phyloP scores from a whole-genome alignment of 2,888 invertebrate species.

The Lithophane leautieri region DNA sequence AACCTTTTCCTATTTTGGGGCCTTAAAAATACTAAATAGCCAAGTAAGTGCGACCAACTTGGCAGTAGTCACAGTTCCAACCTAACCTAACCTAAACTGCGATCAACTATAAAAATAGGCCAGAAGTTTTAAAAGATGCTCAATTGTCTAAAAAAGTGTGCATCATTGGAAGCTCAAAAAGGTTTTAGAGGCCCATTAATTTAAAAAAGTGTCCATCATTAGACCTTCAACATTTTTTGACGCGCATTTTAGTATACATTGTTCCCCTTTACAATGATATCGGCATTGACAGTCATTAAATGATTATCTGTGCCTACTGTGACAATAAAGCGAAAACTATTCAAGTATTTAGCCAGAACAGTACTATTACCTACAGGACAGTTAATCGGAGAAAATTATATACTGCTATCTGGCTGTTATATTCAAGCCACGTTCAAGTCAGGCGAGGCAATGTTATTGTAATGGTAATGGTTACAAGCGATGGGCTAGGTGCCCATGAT shows the following conservation, averaged over 20 bases:
- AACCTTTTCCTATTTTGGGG: background rate
- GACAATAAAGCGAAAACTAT: background rate
- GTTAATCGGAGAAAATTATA: conserved; percentile 5
- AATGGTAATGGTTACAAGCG: conserved; percentile 16
- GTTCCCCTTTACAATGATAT: background rate
- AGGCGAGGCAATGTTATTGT: conserved; percentile 26
- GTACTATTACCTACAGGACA: background rate
- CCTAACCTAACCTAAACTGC: background rate
- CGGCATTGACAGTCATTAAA: background rate
- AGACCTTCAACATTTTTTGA: no score
- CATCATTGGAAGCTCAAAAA: background rate
- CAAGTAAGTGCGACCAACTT: background rate
- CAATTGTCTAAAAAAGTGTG: background rate
- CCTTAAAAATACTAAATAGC: background rate
- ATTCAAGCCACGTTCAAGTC: conserved; percentile 40
- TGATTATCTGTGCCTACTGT: background rate
- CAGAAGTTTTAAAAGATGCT: background rate
- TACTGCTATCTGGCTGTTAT: conserved; percentile 2
- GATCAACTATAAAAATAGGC: background rate
- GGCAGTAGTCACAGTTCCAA: background rate
- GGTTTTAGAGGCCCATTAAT: no score
- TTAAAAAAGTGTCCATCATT: no score
- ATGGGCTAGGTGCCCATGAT: conserved; percentile 29
- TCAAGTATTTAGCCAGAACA: background rate
- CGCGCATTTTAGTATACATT: no score